Conservation (phyloP, 2,888 invertebrate species). For the Lasioglossum zephyrum region DNA sequence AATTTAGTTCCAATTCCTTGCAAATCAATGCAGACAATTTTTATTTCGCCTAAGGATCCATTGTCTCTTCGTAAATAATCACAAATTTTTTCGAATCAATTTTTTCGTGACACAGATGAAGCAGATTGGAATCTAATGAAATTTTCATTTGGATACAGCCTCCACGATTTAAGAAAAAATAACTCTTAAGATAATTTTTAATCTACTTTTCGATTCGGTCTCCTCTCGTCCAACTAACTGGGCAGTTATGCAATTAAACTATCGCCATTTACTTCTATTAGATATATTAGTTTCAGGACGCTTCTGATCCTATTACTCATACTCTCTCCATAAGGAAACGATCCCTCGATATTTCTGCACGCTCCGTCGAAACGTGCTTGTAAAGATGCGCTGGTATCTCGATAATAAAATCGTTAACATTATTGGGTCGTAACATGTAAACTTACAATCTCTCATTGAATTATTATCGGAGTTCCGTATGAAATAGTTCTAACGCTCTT, state of each 20-base stretch:
- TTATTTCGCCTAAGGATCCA: no score
- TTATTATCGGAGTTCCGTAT: not conserved
- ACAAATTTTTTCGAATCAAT: not conserved
- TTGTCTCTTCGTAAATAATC: not conserved
- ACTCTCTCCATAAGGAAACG: slow-evolving; percentile 23
- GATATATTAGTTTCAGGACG: slow-evolving; percentile 42
- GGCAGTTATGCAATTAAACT: slow-evolving; percentile 57
- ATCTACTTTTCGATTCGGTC: slow-evolving; percentile 31
- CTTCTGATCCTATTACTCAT: slow-evolving; percentile 9
- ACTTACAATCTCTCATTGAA: not conserved
- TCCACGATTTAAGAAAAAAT: slow-evolving; percentile 34
- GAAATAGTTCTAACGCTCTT: not conserved
- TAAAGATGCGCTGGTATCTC: not conserved
- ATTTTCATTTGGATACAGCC: not conserved
- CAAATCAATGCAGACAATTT: no score
- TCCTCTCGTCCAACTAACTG: slow-evolving; percentile 37
- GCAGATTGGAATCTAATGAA: not conserved
- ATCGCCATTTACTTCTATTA: slow-evolving; percentile 46
- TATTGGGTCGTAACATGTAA: not conserved
- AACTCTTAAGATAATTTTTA: slow-evolving; percentile 27
- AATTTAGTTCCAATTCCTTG: no score
- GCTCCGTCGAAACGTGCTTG: not conserved
- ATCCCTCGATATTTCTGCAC: slow-evolving; percentile 26
- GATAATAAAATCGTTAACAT: not conserved
- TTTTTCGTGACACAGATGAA: not conserved